Evolutionary conservation across 2,888 invertebrate genomes (phyloP).

Genomic region (Danaus chrysippus): DNA sequence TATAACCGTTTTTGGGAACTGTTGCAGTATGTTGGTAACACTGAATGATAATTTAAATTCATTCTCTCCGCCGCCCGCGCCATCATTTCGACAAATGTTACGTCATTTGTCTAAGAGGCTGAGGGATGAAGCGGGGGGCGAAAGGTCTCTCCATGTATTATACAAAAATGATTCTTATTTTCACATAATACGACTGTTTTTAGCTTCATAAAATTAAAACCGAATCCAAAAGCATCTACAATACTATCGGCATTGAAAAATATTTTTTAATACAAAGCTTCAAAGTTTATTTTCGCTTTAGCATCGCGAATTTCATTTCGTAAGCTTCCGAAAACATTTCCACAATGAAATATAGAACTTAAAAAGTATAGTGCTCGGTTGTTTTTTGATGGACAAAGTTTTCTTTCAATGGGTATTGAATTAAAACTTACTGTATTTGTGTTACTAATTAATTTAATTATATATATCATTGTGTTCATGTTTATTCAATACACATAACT

Average conservation of each 20-base stretch:
- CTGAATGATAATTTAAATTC: constrained; percentile 81
- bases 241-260: constrained; percentile 49
- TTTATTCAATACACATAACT: constrained; percentile 63
- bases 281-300: constrained; percentile 55
- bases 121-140: constrained; percentile 52
- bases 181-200: constrained; percentile 43
- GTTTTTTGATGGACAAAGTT: constrained; percentile 56
- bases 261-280: constrained; percentile 43
- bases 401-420: constrained; percentile 67
- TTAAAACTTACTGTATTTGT: constrained; percentile 74
- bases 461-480: constrained; percentile 64
- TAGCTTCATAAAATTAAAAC: constrained; percentile 43
- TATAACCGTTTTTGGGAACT: constrained; percentile 64
- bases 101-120: constrained; percentile 76
- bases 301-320: constrained; percentile 58
- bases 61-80: constrained; percentile 80
- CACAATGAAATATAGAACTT: constrained; percentile 65
- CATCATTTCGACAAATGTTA: constrained; percentile 80
- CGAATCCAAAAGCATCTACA: constrained; percentile 69
- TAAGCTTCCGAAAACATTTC: constrained; percentile 68
- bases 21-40: constrained; percentile 72
- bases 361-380: constrained; percentile 54
- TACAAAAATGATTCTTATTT: constrained; percentile 46
- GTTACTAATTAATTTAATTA: constrained; percentile 76
- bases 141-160: constrained; percentile 37